phyloP scores from a whole-genome alignment of 2,113 vertebrate genomes.

The Sphaerodactylus townsendi region DNA sequence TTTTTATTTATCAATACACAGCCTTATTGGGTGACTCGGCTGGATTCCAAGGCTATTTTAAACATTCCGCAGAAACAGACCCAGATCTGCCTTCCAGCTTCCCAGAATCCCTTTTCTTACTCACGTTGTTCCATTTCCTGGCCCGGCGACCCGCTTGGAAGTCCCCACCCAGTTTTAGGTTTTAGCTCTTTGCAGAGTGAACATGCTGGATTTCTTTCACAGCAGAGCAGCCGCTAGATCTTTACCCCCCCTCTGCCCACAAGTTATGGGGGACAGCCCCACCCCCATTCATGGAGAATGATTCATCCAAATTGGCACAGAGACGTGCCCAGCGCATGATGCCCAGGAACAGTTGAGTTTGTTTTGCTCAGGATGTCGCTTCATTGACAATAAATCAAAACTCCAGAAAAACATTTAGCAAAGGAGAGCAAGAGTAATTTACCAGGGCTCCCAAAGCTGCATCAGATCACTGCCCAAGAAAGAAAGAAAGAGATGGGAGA shows the following conservation, averaged over 20 bases:
- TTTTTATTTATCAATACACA: no score
- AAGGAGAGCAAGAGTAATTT: not conserved
- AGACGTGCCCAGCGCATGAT: conserved; percentile 2
- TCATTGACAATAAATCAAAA: conserved; percentile 24
- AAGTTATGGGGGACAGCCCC: not conserved
- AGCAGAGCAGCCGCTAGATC: not conserved
- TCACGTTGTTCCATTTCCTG: no score
- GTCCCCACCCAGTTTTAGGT: no score
- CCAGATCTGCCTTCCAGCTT: no score
- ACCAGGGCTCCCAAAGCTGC: not conserved
- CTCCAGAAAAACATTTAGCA: conserved; percentile 17
- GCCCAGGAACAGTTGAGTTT: conserved; percentile 13
- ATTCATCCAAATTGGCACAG: not conserved
- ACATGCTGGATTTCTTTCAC: no score
- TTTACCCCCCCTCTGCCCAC: not conserved
- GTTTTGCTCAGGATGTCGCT: conserved; percentile 27
- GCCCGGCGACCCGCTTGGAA: no score
- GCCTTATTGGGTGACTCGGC: no score
- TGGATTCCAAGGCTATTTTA: no score
- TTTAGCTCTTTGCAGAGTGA: no score
- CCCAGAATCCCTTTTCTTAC: no score
- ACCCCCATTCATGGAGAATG: not conserved
- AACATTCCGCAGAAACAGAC: no score
- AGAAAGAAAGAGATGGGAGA: not conserved
- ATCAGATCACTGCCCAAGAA: not conserved